Conservation (phyloP, 2,888 invertebrate genomes). For the Ormyrus thymus region DNA sequence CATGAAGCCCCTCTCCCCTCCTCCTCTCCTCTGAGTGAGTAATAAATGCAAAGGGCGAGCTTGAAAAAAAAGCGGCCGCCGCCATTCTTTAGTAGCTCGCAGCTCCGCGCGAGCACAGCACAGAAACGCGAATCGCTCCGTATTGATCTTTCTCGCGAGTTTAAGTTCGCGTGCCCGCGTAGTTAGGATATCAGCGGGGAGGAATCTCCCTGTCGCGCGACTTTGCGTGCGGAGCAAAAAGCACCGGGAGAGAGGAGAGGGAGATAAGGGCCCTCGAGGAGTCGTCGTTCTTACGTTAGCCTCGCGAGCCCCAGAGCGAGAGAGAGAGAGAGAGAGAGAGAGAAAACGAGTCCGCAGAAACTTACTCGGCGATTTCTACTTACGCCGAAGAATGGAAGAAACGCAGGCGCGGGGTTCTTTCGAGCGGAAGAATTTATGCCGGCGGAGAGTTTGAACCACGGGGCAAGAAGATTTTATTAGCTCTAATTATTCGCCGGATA, state of each 20-base stretch:
- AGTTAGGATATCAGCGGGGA: conserved; percentile 57
- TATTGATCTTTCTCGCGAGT: conserved; percentile 44
- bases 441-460: conserved; percentile 43
- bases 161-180: conserved; percentile 53
- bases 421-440: conserved; percentile 57
- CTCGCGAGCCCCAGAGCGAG: background rate
- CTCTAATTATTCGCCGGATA: conserved; percentile 56
- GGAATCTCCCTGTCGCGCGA: conserved; percentile 57
- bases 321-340: conserved; percentile 36
- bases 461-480: conserved; percentile 55
- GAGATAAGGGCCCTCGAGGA: background rate
- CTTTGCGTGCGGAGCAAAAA: conserved; percentile 43
- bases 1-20: conserved; percentile 51
- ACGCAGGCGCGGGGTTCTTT: conserved; percentile 52
- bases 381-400: conserved; percentile 58
- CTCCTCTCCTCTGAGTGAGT: background rate
- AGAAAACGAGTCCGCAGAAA: conserved; percentile 62
- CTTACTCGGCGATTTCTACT: conserved; percentile 55
- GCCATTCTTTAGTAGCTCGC: conserved; percentile 27
- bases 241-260: background rate
- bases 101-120: conserved; percentile 22
- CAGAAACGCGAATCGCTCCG: conserved; percentile 28
- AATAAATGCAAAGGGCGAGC: conserved; percentile 54
- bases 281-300: no score
- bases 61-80: background rate